Percentiles rank a stretch among this genome's conserved stretches.
Evolutionary conservation across 2,113 vertebrate genomes (phyloP).

Genomic region (Athene noctua): DNA sequence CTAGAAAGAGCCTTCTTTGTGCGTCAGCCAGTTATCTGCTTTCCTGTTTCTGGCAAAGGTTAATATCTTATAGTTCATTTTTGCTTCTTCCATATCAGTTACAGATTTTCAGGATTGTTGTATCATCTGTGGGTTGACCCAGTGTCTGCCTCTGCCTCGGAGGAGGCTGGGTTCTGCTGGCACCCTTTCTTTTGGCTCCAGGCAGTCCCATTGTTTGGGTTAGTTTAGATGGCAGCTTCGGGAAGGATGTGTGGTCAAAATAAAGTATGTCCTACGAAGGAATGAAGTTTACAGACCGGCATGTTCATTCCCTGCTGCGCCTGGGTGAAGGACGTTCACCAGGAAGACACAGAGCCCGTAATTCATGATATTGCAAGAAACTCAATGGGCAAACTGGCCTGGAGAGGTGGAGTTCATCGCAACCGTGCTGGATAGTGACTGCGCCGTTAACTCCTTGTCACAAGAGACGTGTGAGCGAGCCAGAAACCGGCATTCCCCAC

Average conservation of each 20-base stretch:
- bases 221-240: not conserved
- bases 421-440: not conserved
- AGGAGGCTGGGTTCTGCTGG: not conserved
- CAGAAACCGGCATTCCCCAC: not conserved
- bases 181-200: not conserved
- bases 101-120: not conserved
- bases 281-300: not conserved
- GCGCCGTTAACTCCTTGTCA: not conserved
- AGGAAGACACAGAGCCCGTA: not conserved
- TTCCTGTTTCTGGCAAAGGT: not conserved
- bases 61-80: not conserved
- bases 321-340: not conserved
- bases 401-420: not conserved
- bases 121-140: not conserved
- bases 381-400: not conserved
- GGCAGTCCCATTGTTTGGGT: not conserved
- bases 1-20: not conserved
- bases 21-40: not conserved
- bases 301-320: not conserved
- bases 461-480: rapidly evolving
- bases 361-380: not conserved
- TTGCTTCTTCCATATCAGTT: not conserved
- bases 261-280: not conserved
- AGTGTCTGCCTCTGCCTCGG: not conserved
- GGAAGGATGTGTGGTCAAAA: not conserved